Conservation (phyloP, 2,888 invertebrate species). For the Electrophaes corylata region DNA sequence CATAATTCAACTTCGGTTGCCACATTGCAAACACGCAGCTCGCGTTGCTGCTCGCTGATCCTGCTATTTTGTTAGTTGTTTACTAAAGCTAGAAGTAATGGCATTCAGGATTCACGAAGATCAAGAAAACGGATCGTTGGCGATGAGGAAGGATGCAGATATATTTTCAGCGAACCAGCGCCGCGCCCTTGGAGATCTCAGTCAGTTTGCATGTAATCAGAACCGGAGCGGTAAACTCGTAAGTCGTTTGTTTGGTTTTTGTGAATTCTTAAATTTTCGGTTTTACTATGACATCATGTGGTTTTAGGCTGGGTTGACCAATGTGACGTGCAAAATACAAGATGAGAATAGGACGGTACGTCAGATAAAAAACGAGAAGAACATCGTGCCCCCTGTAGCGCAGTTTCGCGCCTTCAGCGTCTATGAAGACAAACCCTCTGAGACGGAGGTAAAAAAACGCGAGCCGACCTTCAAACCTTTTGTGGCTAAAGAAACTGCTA, state of each 20-base stretch:
- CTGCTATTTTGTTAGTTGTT: conserved; percentile 62
- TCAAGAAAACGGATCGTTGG: conserved; percentile 87
- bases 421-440: conserved; percentile 86
- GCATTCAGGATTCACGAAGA: conserved; percentile 91
- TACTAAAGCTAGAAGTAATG: conserved; percentile 83
- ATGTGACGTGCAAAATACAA: conserved; percentile 76
- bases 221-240: conserved; percentile 82
- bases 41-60: conserved; percentile 47
- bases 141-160: conserved; percentile 80
- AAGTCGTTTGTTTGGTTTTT: conserved; percentile 54
- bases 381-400: conserved; percentile 85
- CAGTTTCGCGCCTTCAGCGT: conserved; percentile 91
- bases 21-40: conserved; percentile 52
- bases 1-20: conserved; percentile 57
- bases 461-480: conserved; percentile 76
- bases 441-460: conserved; percentile 71
- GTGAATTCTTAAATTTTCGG: conserved; percentile 15
- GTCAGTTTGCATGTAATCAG: conserved; percentile 83
- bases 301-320: conserved; percentile 72
- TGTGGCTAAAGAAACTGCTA: conserved; percentile 67
- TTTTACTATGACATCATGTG: conserved; percentile 25
- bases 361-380: conserved; percentile 79
- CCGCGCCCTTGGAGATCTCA: conserved; percentile 86
- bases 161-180: conserved; percentile 82
- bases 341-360: conserved; percentile 77